phyloP scores from a whole-genome alignment of 1,140 invertebrate genomes.

The Drosophila truncata region DNA sequence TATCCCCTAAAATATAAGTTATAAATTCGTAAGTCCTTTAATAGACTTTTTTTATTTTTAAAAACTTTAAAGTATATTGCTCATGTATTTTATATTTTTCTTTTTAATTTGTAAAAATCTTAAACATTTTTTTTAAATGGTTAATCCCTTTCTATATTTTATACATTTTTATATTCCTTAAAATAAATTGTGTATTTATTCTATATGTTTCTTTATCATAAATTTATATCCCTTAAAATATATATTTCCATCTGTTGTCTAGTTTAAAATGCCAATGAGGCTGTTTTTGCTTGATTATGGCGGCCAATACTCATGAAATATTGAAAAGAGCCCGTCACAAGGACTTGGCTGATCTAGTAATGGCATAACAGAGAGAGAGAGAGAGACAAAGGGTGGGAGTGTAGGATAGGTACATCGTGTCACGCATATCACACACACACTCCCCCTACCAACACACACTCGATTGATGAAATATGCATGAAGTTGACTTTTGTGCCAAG shows the following conservation, averaged over 20 bases:
- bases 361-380: not conserved
- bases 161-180: no score
- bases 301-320: conserved; percentile 78
- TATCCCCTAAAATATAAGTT: no score
- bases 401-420: conserved; percentile 23
- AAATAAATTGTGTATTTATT: no score
- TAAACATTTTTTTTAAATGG: no score
- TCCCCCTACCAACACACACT: not conserved
- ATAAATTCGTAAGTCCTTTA: no score
- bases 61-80: no score
- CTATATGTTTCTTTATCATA: no score
- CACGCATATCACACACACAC: conserved; percentile 32
- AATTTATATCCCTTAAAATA: not conserved
- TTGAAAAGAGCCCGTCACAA: conserved; percentile 66
- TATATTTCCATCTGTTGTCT: conserved; percentile 22
- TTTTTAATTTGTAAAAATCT: no score
- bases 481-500: conserved; percentile 78
- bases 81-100: no score
- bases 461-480: conserved; percentile 79
- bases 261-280: conserved; percentile 64
- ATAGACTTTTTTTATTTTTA: no score
- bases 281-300: conserved; percentile 70
- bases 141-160: no score
- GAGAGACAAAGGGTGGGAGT: not conserved
- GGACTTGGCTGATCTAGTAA: conserved; percentile 53